Evolutionary conservation across 2,797 vertebrate genomes (phyloP).

Genomic region (Chrysocyon brachyurus): DNA sequence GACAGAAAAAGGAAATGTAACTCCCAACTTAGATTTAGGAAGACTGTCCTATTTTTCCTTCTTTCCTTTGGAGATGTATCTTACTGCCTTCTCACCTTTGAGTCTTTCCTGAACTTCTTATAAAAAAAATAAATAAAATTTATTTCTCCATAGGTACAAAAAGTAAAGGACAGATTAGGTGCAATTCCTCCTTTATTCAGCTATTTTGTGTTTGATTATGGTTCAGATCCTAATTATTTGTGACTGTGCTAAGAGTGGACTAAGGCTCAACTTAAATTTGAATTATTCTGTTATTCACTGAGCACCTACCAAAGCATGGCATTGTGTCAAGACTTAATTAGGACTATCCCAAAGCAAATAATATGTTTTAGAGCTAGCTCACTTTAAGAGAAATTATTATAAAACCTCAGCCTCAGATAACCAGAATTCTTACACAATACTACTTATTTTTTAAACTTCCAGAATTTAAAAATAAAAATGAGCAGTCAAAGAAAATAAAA

Average conservation of each 20-base stretch:
- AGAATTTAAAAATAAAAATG: constrained; percentile 41
- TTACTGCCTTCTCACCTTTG: neutral
- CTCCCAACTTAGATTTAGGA: constrained; percentile 32
- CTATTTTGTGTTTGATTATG: neutral
- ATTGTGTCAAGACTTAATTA: constrained; percentile 44
- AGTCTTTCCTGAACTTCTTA: constrained; percentile 15
- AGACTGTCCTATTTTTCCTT: neutral
- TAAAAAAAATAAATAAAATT: neutral
- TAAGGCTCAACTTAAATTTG: constrained; percentile 44
- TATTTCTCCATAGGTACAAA: constrained; percentile 20
- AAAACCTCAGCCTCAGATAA: constrained; percentile 55
- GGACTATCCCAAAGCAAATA: neutral
- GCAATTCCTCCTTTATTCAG: neutral
- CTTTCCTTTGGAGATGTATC: neutral
- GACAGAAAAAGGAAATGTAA: constrained; percentile 54
- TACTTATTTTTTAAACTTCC: constrained; percentile 21
- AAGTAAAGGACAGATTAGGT: constrained; percentile 29
- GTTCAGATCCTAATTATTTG: constrained; percentile 11
- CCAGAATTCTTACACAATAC: constrained; percentile 19
- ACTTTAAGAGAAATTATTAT: constrained; percentile 28
- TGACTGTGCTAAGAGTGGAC: neutral
- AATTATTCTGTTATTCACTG: constrained; percentile 38
- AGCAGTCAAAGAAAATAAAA: constrained; percentile 32
- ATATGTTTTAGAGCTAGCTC: neutral
- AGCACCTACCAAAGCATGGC: neutral